Evolutionary conservation across 1,140 invertebrate species (phyloP).

Genomic region (Drosophila setifemur): DNA sequence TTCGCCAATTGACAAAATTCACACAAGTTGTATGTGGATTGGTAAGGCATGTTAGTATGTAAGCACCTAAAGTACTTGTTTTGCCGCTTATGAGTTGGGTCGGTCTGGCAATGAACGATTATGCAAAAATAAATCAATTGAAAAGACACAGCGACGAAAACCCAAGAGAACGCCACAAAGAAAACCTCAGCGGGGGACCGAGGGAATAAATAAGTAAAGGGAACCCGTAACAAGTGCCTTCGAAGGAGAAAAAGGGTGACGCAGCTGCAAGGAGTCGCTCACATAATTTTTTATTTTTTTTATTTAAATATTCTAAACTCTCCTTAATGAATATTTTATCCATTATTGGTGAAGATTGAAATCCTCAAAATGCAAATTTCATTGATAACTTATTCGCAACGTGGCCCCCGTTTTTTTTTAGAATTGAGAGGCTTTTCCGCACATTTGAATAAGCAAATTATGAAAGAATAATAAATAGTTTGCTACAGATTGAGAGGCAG

Average conservation of each 20-base stretch:
- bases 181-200: slow-evolving; percentile 27
- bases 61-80: slow-evolving; percentile 10
- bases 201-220: background rate
- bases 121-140: slow-evolving; percentile 77
- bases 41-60: background rate
- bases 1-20: slow-evolving; percentile 24
- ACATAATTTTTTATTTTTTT: too few relatives aligned
- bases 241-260: slow-evolving; percentile 12
- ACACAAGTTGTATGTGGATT: slow-evolving; percentile 8
- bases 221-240: slow-evolving; percentile 69
- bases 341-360: too few relatives aligned
- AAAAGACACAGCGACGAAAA: slow-evolving; percentile 48
- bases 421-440: background rate
- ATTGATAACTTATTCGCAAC: background rate
- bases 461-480: slow-evolving; percentile 28
- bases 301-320: too few relatives aligned
- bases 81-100: slow-evolving; percentile 49
- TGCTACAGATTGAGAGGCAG: slow-evolving; percentile 2
- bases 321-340: too few relatives aligned
- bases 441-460: slow-evolving; percentile 16
- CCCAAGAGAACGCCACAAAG: slow-evolving; percentile 30
- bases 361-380: too few relatives aligned
- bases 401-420: too few relatives aligned
- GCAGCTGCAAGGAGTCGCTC: background rate
- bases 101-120: slow-evolving; percentile 54